Conservation (phyloP, 2,113 vertebrate genomes). For the Caranx melampygus region DNA sequence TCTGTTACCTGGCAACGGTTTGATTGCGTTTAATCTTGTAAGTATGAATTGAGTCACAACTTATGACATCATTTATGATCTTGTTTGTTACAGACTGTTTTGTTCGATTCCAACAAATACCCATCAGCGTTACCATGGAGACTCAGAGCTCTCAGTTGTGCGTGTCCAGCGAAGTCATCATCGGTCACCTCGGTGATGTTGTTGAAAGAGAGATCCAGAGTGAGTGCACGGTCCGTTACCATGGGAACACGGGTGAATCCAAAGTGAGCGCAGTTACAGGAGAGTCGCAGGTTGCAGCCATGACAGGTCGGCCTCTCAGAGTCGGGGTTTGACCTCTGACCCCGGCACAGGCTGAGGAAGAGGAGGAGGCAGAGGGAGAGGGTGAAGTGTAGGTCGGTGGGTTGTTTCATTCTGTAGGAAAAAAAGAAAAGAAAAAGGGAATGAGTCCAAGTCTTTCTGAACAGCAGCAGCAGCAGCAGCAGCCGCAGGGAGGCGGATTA, state of each 20-base stretch:
- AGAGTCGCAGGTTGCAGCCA: slow-evolving; percentile 38
- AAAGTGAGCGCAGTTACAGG: slow-evolving; percentile 62
- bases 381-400: accelerated
- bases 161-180: slow-evolving; percentile 40
- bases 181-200: slow-evolving; percentile 39
- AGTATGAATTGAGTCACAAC: no score
- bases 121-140: slow-evolving; percentile 43
- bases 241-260: slow-evolving; percentile 47
- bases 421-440: background rate
- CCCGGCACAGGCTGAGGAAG: background rate
- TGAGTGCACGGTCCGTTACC: slow-evolving; percentile 37
- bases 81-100: background rate
- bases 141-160: background rate
- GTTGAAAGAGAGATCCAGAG: slow-evolving; percentile 67
- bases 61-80: no score
- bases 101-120: background rate
- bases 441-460: background rate
- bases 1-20: slow-evolving; percentile 54
- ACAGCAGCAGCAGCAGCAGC: background rate
- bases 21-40: no score
- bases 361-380: slow-evolving; percentile 40
- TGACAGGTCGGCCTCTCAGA: background rate
- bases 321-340: background rate
- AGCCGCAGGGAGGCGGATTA: background rate
- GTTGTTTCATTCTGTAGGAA: slow-evolving; percentile 33